A percentile compares a stretch with the other conserved stretches of the same genome.
phyloP scores from a whole-genome alignment of 2,888 invertebrate genomes.

The Ctena decussata region DNA sequence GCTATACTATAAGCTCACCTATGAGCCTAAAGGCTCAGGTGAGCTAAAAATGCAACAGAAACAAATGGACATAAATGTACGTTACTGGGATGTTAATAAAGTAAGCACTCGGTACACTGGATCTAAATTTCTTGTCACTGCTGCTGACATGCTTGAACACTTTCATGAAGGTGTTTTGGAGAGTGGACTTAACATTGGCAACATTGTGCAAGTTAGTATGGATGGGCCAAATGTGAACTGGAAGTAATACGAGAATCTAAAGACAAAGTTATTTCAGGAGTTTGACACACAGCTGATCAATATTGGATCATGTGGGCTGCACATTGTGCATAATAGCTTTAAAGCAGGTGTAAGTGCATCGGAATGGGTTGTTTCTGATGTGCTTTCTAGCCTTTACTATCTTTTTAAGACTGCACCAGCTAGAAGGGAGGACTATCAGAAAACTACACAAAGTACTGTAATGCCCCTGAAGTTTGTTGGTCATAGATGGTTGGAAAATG shows the following conservation, averaged over 20 bases:
- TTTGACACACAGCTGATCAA: slow-evolving; percentile 40
- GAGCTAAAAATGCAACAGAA: too few species aligned
- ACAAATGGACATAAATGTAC: too few species aligned
- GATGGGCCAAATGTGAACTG: slow-evolving; percentile 62
- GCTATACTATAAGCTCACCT: too few species aligned
- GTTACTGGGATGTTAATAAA: neutral
- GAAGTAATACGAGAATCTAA: slow-evolving; percentile 37
- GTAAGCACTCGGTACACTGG: slow-evolving; percentile 12
- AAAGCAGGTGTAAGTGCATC: slow-evolving; percentile 48
- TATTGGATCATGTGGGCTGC: slow-evolving; percentile 66
- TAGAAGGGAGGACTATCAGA: slow-evolving; percentile 10
- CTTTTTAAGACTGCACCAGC: slow-evolving; percentile 78
- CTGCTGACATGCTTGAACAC: slow-evolving; percentile 39
- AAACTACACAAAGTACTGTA: slow-evolving; percentile 43
- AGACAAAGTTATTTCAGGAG: slow-evolving; percentile 33
- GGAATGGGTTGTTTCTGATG: slow-evolving; percentile 58
- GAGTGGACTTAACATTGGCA: slow-evolving; percentile 1
- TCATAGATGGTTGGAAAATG: slow-evolving; percentile 69
- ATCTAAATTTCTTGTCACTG: slow-evolving; percentile 36
- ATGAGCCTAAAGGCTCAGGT: too few species aligned
- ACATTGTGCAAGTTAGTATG: slow-evolving; percentile 52
- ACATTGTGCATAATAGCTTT: slow-evolving; percentile 68
- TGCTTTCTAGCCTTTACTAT: slow-evolving; percentile 73
- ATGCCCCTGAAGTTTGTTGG: slow-evolving; percentile 78
- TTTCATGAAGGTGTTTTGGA: slow-evolving; percentile 21